Evolutionary conservation across 37 sponge, comb jelly and placozoan species (phyloP), one percentile per base, ranked within the genome.

Genomic region (Dysidea cf. avara): DNA sequence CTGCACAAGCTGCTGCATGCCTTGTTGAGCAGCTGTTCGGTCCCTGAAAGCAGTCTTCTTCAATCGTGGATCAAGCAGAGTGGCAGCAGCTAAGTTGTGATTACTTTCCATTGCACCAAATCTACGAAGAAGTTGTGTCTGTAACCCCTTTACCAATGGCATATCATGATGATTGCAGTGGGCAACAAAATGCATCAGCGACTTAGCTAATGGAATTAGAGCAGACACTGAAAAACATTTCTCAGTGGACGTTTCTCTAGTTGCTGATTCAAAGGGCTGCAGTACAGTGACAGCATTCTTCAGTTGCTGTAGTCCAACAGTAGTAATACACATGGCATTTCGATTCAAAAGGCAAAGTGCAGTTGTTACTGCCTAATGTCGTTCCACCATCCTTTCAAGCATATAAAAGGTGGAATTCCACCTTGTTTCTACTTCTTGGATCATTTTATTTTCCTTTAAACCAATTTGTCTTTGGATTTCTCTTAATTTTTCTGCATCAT

Each of bases 211-310:
- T 20, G 61, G 61, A 29, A 18, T 58, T 11, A 20, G 30, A 29
- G 21, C 26, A 11, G 61, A 58, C 9, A 58, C 11, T 29, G 61
- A 58, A 24, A 29, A 7, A 31, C 37, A 64, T n/a, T 64, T 64
- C 20, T 64, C 65, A 29, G 36, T 20, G 33, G 65, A 64, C 11
- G 37, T 13, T 64, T 64, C 65, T 64, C 36, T 64, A 24, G 65
- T 64, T 64, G 36, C 34, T 64, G 34, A 16, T 25, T 64, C 34
- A 64, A 64, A 64, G 7, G 34, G 65, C 16, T 17, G 9, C 7
- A 64, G 36, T 20, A 64, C 14, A 7, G 14, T 13, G 37, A 64
- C 34, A 9, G 52, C 36, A n/a, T 30, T 6, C 34, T 31, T 64
- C 34, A 64, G 13, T 17, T 14, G 7, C 33, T 38, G 6, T 11